Evolutionary conservation across 2,888 invertebrate genomes (phyloP).

Genomic region (Escarpia spicata): DNA sequence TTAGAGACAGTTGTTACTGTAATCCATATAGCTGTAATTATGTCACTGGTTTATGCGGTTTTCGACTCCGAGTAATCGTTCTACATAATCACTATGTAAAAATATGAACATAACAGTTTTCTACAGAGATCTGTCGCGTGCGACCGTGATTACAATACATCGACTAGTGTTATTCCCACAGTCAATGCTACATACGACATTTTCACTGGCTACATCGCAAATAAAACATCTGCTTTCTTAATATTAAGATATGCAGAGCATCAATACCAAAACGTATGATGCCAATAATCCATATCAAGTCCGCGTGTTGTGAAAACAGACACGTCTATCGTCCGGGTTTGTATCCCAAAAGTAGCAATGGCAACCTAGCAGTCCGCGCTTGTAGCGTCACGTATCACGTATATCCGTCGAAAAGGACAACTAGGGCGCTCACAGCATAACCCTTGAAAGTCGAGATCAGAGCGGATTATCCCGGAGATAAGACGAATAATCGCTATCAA

Average conservation of each 20-base stretch:
- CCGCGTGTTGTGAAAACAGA: background rate
- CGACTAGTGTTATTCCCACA: background rate
- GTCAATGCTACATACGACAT: background rate
- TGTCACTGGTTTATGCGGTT: background rate
- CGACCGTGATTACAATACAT: background rate
- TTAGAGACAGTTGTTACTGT: background rate
- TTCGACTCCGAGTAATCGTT: background rate
- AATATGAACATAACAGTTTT: background rate
- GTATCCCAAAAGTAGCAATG: background rate
- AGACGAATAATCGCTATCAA: background rate
- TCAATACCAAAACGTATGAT: slow-evolving; percentile 3
- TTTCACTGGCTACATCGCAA: background rate
- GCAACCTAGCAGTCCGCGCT: background rate
- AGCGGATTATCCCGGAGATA: background rate
- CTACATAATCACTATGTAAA: background rate
- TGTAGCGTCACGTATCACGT: background rate
- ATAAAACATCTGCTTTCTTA: background rate
- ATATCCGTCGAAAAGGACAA: background rate
- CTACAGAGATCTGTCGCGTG: background rate
- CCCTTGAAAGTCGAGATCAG: background rate
- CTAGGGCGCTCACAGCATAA: background rate
- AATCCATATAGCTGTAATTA: background rate
- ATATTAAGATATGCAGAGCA: background rate
- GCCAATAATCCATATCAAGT: background rate
- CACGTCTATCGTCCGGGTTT: background rate